Conservation (phyloP, 2,113 vertebrate species). For the Alectura lathami region DNA sequence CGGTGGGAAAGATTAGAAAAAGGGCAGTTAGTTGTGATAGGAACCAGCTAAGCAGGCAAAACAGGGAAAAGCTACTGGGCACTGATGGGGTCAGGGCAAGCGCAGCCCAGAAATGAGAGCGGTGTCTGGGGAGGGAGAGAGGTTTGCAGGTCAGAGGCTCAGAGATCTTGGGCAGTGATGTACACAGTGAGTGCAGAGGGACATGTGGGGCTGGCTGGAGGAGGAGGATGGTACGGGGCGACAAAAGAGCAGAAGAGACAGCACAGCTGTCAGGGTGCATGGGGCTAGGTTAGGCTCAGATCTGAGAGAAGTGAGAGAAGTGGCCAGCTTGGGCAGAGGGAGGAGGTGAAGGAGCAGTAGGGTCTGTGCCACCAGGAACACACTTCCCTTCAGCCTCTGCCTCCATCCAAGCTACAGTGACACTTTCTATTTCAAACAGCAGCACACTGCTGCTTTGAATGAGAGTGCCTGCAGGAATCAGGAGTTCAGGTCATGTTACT, state of each 20-base stretch:
- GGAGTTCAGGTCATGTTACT: not conserved
- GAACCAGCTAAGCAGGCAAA: not conserved
- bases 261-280: not conserved
- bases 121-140: not conserved
- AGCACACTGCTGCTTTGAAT: not conserved
- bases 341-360: not conserved
- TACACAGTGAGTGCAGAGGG: not conserved
- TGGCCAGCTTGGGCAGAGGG: not conserved
- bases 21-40: not conserved
- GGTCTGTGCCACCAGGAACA: not conserved
- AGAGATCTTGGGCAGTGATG: not conserved
- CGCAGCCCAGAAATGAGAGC: not conserved
- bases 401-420: not conserved
- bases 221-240: not conserved
- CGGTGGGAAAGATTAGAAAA: not conserved
- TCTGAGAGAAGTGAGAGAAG: rapidly evolving
- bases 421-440: not conserved
- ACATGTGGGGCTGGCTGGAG: not conserved
- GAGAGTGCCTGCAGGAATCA: not conserved
- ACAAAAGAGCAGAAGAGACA: not conserved
- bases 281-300: not conserved
- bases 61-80: not conserved
- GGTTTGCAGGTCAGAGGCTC: not conserved
- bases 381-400: not conserved
- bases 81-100: not conserved